phyloP scores from a whole-genome alignment of 2,797 vertebrate species.

The Anomalospiza imberbis region DNA sequence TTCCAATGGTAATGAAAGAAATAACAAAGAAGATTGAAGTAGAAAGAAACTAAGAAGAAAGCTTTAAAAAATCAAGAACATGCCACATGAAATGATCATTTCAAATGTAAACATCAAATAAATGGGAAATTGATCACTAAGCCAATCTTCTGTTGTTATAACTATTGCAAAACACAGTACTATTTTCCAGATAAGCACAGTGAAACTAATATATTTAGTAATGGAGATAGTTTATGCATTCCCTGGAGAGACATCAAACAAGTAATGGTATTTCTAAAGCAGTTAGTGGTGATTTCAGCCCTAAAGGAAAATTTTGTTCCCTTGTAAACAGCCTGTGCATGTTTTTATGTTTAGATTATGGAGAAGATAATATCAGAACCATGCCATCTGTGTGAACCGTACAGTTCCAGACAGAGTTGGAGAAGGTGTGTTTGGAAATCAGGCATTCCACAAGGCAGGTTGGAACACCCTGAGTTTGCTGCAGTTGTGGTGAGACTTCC shows the following conservation, averaged over 20 bases:
- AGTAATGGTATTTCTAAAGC: background rate
- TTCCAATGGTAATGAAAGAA: background rate
- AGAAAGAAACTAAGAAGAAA: background rate
- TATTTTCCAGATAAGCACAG: background rate
- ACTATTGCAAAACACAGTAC: background rate
- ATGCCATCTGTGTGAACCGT: background rate
- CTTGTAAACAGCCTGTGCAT: background rate
- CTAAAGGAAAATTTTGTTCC: background rate
- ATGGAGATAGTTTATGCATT: background rate
- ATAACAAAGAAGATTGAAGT: background rate
- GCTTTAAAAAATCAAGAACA: background rate
- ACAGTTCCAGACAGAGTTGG: background rate
- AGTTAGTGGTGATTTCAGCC: background rate
- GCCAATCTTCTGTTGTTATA: background rate
- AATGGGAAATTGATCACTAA: constrained; percentile 14
- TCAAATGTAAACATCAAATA: background rate
- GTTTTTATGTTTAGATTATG: background rate
- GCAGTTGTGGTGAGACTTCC: background rate
- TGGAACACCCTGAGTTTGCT: background rate
- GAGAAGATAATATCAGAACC: background rate
- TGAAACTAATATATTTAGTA: background rate
- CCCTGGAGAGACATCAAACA: background rate
- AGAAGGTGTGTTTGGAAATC: background rate
- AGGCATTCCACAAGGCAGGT: background rate
- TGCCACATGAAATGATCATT: background rate